Conservation (phyloP, 2,113 vertebrate genomes). For the Sturnira hondurensis region DNA sequence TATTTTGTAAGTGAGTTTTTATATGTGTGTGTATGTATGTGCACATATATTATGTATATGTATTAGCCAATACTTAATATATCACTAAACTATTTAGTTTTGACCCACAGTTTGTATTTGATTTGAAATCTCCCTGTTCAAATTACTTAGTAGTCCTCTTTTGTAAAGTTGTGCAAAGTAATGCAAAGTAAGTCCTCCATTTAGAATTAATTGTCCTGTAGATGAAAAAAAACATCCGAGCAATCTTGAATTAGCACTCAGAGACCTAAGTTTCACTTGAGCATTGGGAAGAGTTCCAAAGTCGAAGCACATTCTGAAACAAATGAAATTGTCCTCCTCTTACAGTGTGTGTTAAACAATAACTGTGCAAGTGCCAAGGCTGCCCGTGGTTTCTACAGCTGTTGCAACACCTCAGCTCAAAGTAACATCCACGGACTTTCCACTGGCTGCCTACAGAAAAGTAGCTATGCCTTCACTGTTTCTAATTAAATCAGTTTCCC, state of each 20-base stretch:
- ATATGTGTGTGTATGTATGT: not conserved
- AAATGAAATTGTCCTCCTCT: not conserved
- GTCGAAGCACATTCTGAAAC: slow-evolving; percentile 30
- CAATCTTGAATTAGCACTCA: not conserved
- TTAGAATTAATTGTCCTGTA: not conserved
- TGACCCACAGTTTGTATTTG: not conserved
- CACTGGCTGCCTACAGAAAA: slow-evolving; percentile 1
- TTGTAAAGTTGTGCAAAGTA: not conserved
- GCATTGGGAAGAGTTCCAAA: slow-evolving; percentile 9
- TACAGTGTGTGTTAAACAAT: not conserved
- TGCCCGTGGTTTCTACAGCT: not conserved
- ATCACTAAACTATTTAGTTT: not conserved
- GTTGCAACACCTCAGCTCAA: not conserved
- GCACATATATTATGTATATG: not conserved
- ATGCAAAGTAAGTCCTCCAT: not conserved
- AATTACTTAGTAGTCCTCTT: not conserved
- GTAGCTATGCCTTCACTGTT: not conserved
- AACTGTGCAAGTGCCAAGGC: not conserved
- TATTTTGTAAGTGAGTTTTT: not conserved
- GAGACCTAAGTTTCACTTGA: not conserved
- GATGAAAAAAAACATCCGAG: not conserved
- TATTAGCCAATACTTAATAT: not conserved
- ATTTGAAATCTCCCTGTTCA: not conserved
- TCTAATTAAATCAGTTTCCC: slow-evolving; percentile 25
- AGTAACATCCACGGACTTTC: not conserved